Evolutionary conservation across 2,888 invertebrate species (phyloP).

Genomic region (Fissipunctia ypsillon): DNA sequence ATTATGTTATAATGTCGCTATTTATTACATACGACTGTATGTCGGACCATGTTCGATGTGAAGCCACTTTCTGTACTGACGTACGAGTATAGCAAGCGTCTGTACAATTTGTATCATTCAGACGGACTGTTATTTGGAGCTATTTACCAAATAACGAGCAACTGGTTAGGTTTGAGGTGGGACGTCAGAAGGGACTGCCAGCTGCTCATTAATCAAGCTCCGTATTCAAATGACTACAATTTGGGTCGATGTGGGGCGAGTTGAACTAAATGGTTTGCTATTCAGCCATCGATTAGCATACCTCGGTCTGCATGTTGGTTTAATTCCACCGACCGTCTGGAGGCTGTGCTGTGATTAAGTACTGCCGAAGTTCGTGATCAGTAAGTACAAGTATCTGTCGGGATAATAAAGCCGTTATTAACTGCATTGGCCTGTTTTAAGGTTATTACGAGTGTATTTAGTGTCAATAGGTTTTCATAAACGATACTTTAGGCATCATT

Average conservation of each 20-base stretch:
- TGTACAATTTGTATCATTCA: conserved; percentile 45
- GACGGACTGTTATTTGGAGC: conserved; percentile 56
- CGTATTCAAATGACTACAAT: conserved; percentile 73
- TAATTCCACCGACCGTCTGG: conserved; percentile 17
- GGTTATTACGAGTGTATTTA: background rate
- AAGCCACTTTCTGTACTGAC: conserved; percentile 51
- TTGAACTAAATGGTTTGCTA: conserved; percentile 49
- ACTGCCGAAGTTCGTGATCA: conserved; percentile 11
- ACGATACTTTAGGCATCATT: background rate
- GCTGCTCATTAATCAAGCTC: conserved; percentile 66
- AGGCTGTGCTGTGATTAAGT: conserved; percentile 7
- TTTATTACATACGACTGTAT: conserved; percentile 48
- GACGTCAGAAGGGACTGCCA: conserved; percentile 35
- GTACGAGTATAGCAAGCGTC: no score
- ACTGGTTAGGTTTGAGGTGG: conserved; percentile 46
- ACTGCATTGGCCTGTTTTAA: background rate
- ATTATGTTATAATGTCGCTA: conserved; percentile 49
- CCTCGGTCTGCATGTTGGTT: conserved; percentile 21
- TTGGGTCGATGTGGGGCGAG: conserved; percentile 40
- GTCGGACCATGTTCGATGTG: conserved; percentile 24
- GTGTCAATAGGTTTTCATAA: conserved; percentile 10
- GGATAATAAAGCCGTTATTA: background rate
- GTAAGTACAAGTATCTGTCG: background rate
- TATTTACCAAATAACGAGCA: conserved; percentile 59
- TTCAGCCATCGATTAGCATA: conserved; percentile 55